Evolutionary conservation across 2,888 invertebrate species (phyloP).

Genomic region (Chironomus tentans): DNA sequence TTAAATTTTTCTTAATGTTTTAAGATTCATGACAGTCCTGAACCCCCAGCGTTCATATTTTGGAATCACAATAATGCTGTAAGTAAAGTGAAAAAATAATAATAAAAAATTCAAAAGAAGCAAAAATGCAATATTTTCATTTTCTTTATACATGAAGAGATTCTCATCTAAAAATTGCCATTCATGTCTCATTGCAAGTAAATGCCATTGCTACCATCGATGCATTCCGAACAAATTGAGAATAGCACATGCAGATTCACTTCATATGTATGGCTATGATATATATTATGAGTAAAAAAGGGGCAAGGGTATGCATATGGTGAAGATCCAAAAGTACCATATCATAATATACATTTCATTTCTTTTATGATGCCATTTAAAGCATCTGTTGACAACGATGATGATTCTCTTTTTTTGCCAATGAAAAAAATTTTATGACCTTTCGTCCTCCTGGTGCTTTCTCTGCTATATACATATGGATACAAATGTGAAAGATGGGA

Average conservation of each 20-base stretch:
- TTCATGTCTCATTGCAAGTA: background rate
- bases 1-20: too few relatives aligned
- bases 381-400: slow-evolving; percentile 20
- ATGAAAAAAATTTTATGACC: background rate
- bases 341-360: slow-evolving; percentile 22
- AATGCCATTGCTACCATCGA: background rate
- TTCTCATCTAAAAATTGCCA: slow-evolving; percentile 16
- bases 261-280: background rate
- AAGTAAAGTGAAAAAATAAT: slow-evolving; percentile 49
- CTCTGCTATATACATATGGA: background rate
- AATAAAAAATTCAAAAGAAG: background rate
- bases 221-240: background rate
- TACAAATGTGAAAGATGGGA: background rate
- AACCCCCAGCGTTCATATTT: slow-evolving; percentile 87
- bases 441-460: background rate
- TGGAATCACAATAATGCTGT: slow-evolving; percentile 93
- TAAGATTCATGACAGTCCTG: slow-evolving; percentile 63
- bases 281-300: background rate
- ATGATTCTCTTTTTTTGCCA: background rate
- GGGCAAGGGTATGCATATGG: slow-evolving; percentile 11
- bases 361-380: slow-evolving; percentile 26
- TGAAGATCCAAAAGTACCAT: background rate
- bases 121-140: background rate
- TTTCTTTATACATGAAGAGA: background rate
- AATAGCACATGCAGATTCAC: too few relatives aligned